Base-by-base conservation (phyloP, 2,888 invertebrate species). In the Schizaphis graminum region DNA sequence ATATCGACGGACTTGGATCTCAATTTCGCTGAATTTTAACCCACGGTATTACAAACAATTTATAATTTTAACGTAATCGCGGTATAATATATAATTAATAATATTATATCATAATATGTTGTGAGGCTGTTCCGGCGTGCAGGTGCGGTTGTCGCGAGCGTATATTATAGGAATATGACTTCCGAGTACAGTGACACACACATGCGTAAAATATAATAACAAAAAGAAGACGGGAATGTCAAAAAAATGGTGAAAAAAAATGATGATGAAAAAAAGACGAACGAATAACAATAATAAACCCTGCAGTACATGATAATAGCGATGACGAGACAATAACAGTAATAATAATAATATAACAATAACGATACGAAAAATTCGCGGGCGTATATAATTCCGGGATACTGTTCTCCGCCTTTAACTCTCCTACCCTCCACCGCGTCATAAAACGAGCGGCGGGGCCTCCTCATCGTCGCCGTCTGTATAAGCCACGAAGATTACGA, bases 401-500 rank as follows among this genome's bases (percentile, higher is more conserved):
- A 77, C 35, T 8, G 8, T 8, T 5, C 35, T 21, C 77, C 35
- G 77, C 35, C 35, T 0, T 35, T 35, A 2, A 35, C 77, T 8
- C 77, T 2, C 35, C 21, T 28, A 61, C 61, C 26, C 77, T 7
- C 35, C 13, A 0, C 4, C 28, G 10, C 1, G 67, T 21, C 77
- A 5, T 77, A 16, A 77, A 35, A 77, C 26, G 77, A 77, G 35
- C 8, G 77, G 35, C 21, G 21, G 21, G 35, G 21, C 35, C 3
- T 77, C 21, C 8, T 77, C 77, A 8, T 41, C 77, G 8, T 77
- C 77, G 7, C 21, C 35, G 21, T 35, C 13, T 67, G 35, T 77
- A 28, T 47, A 61, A 90, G 61, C 49, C 90, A 10, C 90, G 92
- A 87, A 92, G 86, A 92, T 92, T 91, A 86, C 91, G 57, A 91